phyloP scores from a whole-genome alignment of 2,113 vertebrate genomes.

The Sceloporus undulatus region DNA sequence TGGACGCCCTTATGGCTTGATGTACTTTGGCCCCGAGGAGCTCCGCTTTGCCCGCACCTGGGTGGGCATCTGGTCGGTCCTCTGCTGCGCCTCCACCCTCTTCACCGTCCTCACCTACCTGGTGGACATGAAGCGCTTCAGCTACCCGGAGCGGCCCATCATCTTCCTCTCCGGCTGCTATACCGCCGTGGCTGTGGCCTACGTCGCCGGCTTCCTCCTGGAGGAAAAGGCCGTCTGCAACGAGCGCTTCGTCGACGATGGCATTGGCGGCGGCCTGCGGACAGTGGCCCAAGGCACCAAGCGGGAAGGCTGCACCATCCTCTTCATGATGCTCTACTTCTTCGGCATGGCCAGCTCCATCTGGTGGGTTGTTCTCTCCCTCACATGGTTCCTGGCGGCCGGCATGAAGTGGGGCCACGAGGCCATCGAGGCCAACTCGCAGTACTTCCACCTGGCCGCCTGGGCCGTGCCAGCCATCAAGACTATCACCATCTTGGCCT shows the following conservation, averaged over 20 bases:
- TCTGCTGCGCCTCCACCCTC: constrained; percentile 93
- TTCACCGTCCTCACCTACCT: constrained; percentile 95
- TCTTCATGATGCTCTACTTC: constrained; percentile 99
- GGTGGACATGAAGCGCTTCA: constrained; percentile 97
- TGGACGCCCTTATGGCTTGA: constrained; percentile 85
- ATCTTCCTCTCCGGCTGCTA: constrained; percentile 96
- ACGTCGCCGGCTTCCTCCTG: constrained; percentile 92
- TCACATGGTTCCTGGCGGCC: constrained; percentile 95
- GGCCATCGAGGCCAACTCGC: constrained; percentile 96
- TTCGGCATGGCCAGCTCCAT: constrained; percentile 98
- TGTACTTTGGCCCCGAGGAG: constrained; percentile 94
- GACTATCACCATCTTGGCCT: constrained; percentile 93
- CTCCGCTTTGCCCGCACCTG: constrained; percentile 92
- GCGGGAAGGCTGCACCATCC: constrained; percentile 95
- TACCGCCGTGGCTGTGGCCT: constrained; percentile 92
- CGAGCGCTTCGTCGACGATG: constrained; percentile 88
- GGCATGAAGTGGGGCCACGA: constrained; percentile 99
- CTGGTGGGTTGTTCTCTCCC: constrained; percentile 96
- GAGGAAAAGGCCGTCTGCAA: constrained; percentile 94
- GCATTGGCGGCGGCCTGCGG: constrained; percentile 87
- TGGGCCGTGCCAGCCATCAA: constrained; percentile 97
- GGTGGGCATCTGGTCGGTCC: constrained; percentile 95
- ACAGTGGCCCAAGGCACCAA: constrained; percentile 96
- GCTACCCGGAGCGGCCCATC: constrained; percentile 94
- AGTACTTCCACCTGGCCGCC: constrained; percentile 96